phyloP scores from a whole-genome alignment of 2,888 invertebrate genomes.

The Aphodius granarius region DNA sequence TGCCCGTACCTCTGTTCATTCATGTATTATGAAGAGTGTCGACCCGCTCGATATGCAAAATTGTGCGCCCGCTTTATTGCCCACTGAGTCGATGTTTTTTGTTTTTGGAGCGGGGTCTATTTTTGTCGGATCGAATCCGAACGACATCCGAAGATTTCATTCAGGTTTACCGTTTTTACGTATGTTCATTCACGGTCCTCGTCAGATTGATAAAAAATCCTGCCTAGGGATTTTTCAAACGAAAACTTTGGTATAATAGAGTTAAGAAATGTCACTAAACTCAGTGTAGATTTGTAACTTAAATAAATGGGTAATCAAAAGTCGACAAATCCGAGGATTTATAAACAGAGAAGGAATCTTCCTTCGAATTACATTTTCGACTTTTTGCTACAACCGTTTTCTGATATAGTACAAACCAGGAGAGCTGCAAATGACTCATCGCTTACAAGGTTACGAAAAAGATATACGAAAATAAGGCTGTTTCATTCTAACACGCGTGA shows the following conservation, averaged over 20 bases:
- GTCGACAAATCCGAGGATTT: no score
- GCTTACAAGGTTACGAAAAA: no score
- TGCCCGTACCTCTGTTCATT: background rate
- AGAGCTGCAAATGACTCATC: no score
- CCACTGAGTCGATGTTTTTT: background rate
- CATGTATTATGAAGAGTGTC: background rate
- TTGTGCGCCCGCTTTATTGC: background rate
- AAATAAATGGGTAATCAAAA: no score
- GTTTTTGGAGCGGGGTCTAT: background rate
- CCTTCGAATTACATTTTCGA: background rate
- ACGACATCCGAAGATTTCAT: background rate
- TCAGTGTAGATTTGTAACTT: no score
- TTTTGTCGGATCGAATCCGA: background rate
- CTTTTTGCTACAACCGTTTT: background rate
- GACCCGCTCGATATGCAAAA: background rate
- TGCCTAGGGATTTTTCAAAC: no score
- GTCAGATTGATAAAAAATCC: background rate
- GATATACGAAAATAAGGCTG: no score
- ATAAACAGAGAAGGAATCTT: no score
- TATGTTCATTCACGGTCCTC: background rate
- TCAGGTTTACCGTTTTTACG: background rate
- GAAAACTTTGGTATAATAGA: no score
- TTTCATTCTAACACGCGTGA: no score
- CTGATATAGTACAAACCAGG: no score
- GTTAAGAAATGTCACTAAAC: no score